Evolutionary conservation across 2,113 vertebrate species (phyloP).

Genomic region (Benitochromis conjunctus): DNA sequence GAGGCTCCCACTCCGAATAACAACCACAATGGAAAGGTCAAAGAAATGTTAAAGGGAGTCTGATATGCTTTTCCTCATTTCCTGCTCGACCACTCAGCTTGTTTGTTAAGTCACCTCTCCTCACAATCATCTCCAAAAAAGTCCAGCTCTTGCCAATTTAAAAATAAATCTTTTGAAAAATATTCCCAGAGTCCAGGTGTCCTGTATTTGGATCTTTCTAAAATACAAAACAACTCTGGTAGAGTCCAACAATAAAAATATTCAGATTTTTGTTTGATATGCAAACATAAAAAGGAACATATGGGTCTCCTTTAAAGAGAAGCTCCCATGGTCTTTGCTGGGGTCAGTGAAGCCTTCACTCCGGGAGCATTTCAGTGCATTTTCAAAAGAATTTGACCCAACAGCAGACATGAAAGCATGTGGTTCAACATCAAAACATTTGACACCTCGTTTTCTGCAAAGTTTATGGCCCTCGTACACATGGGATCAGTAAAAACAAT

Average conservation of each 20-base stretch:
- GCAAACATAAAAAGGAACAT: not conserved
- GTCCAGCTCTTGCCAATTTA: not conserved
- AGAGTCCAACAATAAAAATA: not conserved
- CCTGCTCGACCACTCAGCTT: not conserved
- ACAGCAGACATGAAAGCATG: not conserved
- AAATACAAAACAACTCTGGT: not conserved
- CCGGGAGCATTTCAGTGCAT: not conserved
- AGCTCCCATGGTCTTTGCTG: not conserved
- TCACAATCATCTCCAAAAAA: not conserved
- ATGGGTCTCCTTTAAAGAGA: not conserved
- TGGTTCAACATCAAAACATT: not conserved
- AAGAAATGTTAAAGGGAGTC: not conserved
- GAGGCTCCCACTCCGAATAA: not conserved
- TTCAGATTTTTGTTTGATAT: not conserved
- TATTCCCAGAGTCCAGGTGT: not conserved
- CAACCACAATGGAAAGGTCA: not conserved
- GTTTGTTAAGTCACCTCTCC: not conserved
- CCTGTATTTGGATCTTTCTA: not conserved
- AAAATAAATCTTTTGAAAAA: not conserved
- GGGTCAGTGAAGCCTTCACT: not conserved
- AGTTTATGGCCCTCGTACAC: not conserved
- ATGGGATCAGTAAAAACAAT: not conserved
- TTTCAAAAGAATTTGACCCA: slow-evolving; percentile 15
- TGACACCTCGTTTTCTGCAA: not conserved
- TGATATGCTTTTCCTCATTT: not conserved